These are phyloP conservation scores for Drosophila villosipedis DNA, from an alignment of 2,888 invertebrate species.

Conservation along the genomic window DNA sequence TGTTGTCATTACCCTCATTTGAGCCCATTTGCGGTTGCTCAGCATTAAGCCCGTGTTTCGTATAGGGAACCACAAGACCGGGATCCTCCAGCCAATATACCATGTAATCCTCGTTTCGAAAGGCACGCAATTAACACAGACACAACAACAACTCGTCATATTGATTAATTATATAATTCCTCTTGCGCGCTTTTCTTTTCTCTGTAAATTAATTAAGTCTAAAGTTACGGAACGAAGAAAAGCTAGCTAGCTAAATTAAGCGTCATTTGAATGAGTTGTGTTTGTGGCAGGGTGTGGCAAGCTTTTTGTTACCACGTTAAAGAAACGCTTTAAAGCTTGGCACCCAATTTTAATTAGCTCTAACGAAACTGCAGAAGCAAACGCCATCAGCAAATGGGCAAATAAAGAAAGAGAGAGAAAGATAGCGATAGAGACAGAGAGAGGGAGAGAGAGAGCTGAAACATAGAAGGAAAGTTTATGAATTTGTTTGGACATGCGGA, in stretches of 20 bases:
- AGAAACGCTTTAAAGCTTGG: slow-evolving; percentile 22
- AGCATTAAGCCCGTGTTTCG: not conserved
- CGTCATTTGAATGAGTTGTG: not conserved
- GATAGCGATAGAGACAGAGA: not conserved
- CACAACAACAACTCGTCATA: slow-evolving; percentile 17
- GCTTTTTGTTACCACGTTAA: slow-evolving; percentile 34
- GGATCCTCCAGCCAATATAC: not conserved
- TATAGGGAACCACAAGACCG: not conserved
- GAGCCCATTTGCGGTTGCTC: not conserved
- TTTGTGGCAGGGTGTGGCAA: slow-evolving; percentile 1
- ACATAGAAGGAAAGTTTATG: slow-evolving; percentile 12
- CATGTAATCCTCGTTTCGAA: not conserved
- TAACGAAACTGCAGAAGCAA: slow-evolving; percentile 35
- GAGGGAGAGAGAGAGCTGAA: not conserved
- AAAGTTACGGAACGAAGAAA: slow-evolving; percentile 24
- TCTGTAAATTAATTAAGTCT: slow-evolving; percentile 53
- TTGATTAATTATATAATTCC: slow-evolving; percentile 51
- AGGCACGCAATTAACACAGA: slow-evolving; percentile 9
- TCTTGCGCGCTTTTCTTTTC: slow-evolving; percentile 1
- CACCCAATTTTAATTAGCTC: slow-evolving; percentile 49
- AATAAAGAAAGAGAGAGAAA: not conserved
- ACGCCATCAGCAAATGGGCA: not conserved
- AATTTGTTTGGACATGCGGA: slow-evolving; percentile 31
- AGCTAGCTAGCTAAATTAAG: slow-evolving; percentile 25
- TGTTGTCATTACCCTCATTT: slow-evolving; percentile 1